These are phyloP conservation scores for Conus betulinus DNA, from an alignment of 1,140 invertebrate species.

Conservation along the genomic window DNA sequence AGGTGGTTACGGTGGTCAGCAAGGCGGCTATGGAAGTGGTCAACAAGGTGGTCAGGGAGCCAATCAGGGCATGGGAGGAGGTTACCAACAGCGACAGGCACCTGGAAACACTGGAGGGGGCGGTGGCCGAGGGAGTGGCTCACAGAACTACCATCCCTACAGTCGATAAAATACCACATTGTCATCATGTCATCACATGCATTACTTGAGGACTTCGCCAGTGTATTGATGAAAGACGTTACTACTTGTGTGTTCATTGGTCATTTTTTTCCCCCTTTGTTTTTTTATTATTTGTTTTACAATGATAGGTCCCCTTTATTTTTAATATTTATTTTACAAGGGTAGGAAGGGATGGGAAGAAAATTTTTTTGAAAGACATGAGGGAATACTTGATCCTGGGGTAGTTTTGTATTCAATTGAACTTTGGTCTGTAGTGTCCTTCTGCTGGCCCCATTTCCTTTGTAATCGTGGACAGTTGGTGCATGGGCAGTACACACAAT, in stretches of 20 bases:
- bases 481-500: too few species aligned
- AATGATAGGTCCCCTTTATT: not conserved
- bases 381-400: too few species aligned
- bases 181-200: not conserved
- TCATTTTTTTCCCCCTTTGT: not conserved
- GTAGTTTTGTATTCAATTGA: too few species aligned
- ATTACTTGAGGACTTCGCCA: not conserved
- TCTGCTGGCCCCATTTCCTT: too few species aligned
- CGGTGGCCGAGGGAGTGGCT: constrained; percentile 5
- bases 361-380: too few species aligned
- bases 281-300: not conserved
- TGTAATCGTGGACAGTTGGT: too few species aligned
- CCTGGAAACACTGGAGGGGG: constrained; percentile 25
- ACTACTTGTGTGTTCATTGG: not conserved
- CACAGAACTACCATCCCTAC: constrained; percentile 37
- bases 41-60: not conserved
- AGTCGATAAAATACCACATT: constrained; percentile 9
- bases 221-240: not conserved
- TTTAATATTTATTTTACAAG: not conserved
- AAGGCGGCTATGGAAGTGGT: constrained; percentile 25
- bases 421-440: too few species aligned
- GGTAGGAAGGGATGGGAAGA: not conserved
- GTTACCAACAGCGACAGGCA: constrained; percentile 36
- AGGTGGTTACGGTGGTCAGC: constrained; percentile 25
- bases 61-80: not conserved